Percentiles rank a stretch among this genome's conserved stretches.
phyloP scores from a whole-genome alignment of 2,888 invertebrate species.

The Trisateles emortualis region DNA sequence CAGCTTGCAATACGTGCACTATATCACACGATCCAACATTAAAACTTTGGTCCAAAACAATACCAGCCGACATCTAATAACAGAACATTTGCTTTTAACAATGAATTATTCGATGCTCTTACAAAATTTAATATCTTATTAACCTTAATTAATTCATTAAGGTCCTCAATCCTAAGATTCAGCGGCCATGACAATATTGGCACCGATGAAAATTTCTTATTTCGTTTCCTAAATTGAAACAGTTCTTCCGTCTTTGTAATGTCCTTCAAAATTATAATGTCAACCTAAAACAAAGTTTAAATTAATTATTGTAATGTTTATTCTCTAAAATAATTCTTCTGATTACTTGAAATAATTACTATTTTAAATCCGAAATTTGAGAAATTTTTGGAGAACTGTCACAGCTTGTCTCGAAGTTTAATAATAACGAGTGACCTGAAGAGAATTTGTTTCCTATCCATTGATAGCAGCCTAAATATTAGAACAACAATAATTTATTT shows the following conservation, averaged over 20 bases:
- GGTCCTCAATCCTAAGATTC: conserved; percentile 45
- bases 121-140: conserved; percentile 48
- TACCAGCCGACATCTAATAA: conserved; percentile 57
- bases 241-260: conserved; percentile 42
- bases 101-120: conserved; percentile 33
- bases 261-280: conserved; percentile 58
- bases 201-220: conserved; percentile 44
- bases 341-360: neutral
- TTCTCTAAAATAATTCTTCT: neutral
- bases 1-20: conserved; percentile 28
- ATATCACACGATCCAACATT: conserved; percentile 24
- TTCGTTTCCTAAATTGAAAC: conserved; percentile 43
- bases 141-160: conserved; percentile 58
- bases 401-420: neutral
- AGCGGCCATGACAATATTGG: conserved; percentile 53
- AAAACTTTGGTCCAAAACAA: conserved; percentile 48
- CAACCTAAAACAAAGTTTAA: conserved; percentile 43
- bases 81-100: conserved; percentile 16
- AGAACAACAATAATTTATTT: too few species aligned
- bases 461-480: too few species aligned
- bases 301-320: conserved; percentile 15
- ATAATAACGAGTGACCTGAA: neutral
- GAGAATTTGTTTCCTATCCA: neutral
- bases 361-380: neutral
- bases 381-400: conserved; percentile 1